Evolutionary conservation across 2,888 invertebrate species (phyloP).

Genomic region (Azorinus chamasolen): DNA sequence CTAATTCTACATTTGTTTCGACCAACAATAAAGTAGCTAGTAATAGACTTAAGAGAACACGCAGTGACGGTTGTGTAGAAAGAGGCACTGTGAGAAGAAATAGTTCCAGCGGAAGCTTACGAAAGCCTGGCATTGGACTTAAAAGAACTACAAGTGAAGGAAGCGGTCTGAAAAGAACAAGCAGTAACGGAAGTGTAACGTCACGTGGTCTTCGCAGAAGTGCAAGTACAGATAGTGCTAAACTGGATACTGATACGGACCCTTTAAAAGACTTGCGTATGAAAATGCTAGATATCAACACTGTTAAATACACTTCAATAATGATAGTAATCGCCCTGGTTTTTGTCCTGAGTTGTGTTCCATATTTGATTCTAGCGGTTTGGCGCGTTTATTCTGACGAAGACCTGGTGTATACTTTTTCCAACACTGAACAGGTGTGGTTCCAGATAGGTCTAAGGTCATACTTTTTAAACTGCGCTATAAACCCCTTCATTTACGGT

Average conservation of each 20-base stretch:
- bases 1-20: constrained; percentile 5
- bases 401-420: constrained; percentile 58
- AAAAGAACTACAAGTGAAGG: constrained; percentile 50
- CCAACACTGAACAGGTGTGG: constrained; percentile 52
- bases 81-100: constrained; percentile 22
- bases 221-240: constrained; percentile 55
- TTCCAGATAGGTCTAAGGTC: constrained; percentile 69
- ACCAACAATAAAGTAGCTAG: neutral
- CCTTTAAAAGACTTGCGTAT: constrained; percentile 56
- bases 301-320: constrained; percentile 66
- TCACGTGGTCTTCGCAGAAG: constrained; percentile 49
- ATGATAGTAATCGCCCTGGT: constrained; percentile 69
- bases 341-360: constrained; percentile 68
- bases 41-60: constrained; percentile 39
- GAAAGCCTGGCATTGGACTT: constrained; percentile 16
- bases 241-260: constrained; percentile 60
- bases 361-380: constrained; percentile 63
- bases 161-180: constrained; percentile 35
- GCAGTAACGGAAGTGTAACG: constrained; percentile 24
- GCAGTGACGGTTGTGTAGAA: constrained; percentile 45
- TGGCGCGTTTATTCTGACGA: constrained; percentile 63
- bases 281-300: constrained; percentile 65
- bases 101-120: constrained; percentile 25
- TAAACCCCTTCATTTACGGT: constrained; percentile 72
- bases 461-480: constrained; percentile 67